Evolutionary conservation across 2,797 vertebrate genomes (phyloP).

Genomic region (Triplophysa bombifrons): DNA sequence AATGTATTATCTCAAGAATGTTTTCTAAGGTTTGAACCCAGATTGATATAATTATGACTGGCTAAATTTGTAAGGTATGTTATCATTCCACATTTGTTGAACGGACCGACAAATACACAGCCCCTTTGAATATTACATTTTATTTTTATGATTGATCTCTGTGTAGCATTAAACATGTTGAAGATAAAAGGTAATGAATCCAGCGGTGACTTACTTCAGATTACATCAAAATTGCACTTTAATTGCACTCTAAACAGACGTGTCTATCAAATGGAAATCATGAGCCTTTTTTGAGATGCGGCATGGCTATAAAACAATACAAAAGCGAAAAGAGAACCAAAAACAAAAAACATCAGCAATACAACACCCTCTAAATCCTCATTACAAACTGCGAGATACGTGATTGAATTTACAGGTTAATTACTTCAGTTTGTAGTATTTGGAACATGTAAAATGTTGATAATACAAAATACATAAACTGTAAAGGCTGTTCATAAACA

Average conservation of each 20-base stretch:
- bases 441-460: conserved; percentile 36
- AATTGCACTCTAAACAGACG: conserved; percentile 63
- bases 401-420: conserved; percentile 53
- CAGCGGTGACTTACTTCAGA: conserved; percentile 61
- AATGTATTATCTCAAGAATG: not conserved
- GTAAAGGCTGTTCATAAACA: conserved; percentile 25
- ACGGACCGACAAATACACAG: conserved; percentile 48
- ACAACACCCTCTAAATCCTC: conserved; percentile 53
- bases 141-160: conserved; percentile 66
- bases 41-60: not conserved
- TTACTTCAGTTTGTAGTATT: conserved; percentile 48
- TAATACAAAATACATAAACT: conserved; percentile 36
- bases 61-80: not conserved
- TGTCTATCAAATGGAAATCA: conserved; percentile 47
- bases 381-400: conserved; percentile 54
- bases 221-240: conserved; percentile 67
- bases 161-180: conserved; percentile 66
- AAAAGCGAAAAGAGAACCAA: conserved; percentile 42
- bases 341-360: conserved; percentile 33
- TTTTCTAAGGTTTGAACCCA: not conserved
- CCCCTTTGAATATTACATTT: conserved; percentile 62
- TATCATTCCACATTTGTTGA: not conserved
- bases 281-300: conserved; percentile 26
- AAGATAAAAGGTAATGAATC: conserved; percentile 60
- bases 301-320: conserved; percentile 53